Conservation (phyloP, 2,113 vertebrate species). For the Columbina picui region DNA sequence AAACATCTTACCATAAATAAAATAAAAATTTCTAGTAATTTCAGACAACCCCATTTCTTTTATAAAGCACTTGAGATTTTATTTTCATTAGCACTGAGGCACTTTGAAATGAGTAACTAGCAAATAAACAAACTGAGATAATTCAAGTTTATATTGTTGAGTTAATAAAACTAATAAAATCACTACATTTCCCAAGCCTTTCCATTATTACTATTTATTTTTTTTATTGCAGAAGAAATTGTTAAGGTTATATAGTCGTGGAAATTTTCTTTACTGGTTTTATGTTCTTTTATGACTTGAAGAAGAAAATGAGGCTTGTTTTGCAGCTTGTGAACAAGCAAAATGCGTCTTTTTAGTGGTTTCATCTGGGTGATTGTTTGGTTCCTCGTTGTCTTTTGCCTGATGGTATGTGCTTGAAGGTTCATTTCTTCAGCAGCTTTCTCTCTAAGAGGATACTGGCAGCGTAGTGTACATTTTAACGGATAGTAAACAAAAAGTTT, state of each 20-base stretch:
- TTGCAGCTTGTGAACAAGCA: slow-evolving; percentile 52
- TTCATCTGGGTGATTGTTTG: slow-evolving; percentile 8
- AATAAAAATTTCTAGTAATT: slow-evolving; percentile 65
- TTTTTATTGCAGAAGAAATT: slow-evolving; percentile 62
- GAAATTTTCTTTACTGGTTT: slow-evolving; percentile 46
- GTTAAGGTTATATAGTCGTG: slow-evolving; percentile 34
- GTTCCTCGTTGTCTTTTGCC: slow-evolving; percentile 32
- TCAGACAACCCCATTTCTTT: slow-evolving; percentile 63
- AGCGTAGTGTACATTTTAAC: slow-evolving; percentile 39
- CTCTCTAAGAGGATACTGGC: slow-evolving; percentile 44
- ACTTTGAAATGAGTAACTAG: slow-evolving; percentile 76
- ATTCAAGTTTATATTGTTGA: slow-evolving; percentile 75
- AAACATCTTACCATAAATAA: slow-evolving; percentile 65
- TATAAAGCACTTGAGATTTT: slow-evolving; percentile 79
- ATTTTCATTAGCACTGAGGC: slow-evolving; percentile 73
- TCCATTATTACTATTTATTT: slow-evolving; percentile 62
- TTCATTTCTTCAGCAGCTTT: slow-evolving; percentile 59
- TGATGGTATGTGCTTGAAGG: background rate
- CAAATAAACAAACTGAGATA: slow-evolving; percentile 76
- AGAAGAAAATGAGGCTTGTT: slow-evolving; percentile 51
- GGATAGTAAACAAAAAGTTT: slow-evolving; percentile 56
- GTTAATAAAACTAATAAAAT: slow-evolving; percentile 78
- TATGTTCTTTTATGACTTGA: slow-evolving; percentile 48
- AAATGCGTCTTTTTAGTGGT: background rate
- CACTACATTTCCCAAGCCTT: slow-evolving; percentile 61